These are phyloP conservation scores for Dryas iulia DNA, from an alignment of 1,140 invertebrate genomes.

Conservation along the genomic window DNA sequence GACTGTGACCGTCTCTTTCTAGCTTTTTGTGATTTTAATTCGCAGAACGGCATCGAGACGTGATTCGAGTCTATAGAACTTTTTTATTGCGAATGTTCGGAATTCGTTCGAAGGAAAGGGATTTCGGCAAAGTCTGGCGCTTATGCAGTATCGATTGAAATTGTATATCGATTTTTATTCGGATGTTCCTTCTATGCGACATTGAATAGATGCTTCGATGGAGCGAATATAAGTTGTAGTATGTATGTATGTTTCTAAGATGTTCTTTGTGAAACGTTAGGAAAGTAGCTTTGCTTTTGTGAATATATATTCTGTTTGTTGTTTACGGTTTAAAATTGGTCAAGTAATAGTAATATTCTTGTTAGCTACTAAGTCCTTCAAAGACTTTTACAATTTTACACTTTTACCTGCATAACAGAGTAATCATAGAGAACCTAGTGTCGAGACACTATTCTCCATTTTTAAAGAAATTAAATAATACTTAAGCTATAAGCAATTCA, in stretches of 20 bases:
- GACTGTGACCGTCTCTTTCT: slow-evolving; percentile 51
- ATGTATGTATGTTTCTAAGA: not conserved
- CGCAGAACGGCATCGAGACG: slow-evolving; percentile 74
- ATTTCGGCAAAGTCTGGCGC: slow-evolving; percentile 52
- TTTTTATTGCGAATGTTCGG: slow-evolving; percentile 73
- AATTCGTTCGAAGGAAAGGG: slow-evolving; percentile 61
- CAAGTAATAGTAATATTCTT: too few relatives aligned
- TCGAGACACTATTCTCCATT: too few relatives aligned
- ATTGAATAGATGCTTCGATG: slow-evolving; percentile 5
- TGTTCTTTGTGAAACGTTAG: not conserved
- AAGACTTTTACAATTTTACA: too few relatives aligned
- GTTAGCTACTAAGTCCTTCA: too few relatives aligned
- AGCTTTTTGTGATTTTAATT: slow-evolving; percentile 79
- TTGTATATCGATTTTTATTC: slow-evolving; percentile 31
- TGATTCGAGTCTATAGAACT: slow-evolving; percentile 72
- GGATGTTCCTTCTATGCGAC: slow-evolving; percentile 1
- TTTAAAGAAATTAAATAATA: too few relatives aligned
- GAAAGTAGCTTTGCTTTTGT: too few relatives aligned
- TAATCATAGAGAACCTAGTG: too few relatives aligned
- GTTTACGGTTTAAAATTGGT: too few relatives aligned
- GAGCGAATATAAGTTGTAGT: not conserved
- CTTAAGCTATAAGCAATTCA: too few relatives aligned
- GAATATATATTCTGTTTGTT: too few relatives aligned
- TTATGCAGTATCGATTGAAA: slow-evolving; percentile 39
- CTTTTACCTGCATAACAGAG: too few relatives aligned